A percentile compares a stretch with the other conserved stretches of the same genome.
Evolutionary conservation across 2,113 vertebrate genomes (phyloP).

Genomic region (Stomatorhinus ivindoensis): DNA sequence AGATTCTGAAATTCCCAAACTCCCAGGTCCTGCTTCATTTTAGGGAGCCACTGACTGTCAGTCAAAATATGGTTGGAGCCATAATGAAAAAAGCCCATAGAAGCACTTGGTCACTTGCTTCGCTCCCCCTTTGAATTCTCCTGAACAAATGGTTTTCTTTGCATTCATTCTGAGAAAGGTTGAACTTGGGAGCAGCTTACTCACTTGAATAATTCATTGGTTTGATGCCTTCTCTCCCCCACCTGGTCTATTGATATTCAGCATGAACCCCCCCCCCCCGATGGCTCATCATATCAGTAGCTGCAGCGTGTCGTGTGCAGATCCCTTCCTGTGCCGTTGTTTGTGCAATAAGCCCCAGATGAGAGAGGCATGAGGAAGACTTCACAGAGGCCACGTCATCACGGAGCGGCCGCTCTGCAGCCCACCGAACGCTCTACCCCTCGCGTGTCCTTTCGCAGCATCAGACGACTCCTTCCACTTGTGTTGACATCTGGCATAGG

Average conservation of each 20-base stretch:
- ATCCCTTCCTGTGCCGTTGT: background rate
- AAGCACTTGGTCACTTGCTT: background rate
- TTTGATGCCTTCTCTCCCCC: background rate
- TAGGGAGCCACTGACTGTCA: background rate
- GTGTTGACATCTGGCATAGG: background rate
- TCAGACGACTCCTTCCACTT: background rate
- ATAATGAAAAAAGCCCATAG: background rate
- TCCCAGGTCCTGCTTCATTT: background rate
- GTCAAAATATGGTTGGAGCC: background rate
- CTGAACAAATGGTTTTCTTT: background rate
- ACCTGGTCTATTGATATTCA: constrained; percentile 19
- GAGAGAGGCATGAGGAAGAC: background rate
- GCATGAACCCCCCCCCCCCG: background rate
- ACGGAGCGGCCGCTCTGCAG: background rate
- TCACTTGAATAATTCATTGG: constrained; percentile 19
- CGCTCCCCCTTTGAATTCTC: background rate
- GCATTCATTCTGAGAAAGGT: background rate
- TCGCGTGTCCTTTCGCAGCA: background rate
- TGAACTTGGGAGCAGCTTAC: background rate
- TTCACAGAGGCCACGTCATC: background rate
- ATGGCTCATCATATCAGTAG: constrained; percentile 12
- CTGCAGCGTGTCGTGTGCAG: background rate
- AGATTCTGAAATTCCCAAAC: background rate
- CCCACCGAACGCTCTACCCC: background rate
- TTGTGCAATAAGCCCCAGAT: background rate